Conservation (phyloP, 2,888 invertebrate genomes). For the Pristionchus arcanus region DNA sequence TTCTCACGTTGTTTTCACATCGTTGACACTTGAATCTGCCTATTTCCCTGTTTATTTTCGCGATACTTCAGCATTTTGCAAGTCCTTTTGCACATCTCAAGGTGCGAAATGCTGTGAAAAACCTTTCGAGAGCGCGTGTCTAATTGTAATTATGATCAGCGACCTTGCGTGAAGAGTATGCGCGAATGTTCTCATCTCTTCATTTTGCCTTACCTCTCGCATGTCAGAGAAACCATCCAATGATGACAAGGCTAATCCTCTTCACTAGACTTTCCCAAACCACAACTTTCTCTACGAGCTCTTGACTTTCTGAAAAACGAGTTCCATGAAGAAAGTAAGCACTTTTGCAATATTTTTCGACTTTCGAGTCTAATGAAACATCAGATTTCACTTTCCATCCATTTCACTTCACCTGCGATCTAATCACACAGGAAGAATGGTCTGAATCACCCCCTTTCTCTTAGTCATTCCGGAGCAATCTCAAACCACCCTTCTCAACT, state of each 20-base stretch:
- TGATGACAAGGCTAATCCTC: background rate
- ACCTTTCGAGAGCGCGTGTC: background rate
- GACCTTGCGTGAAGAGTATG: background rate
- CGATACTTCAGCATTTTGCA: background rate
- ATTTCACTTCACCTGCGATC: background rate
- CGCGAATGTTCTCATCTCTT: no score
- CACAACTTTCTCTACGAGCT: background rate
- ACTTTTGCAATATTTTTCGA: no score
- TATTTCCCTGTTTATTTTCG: no score
- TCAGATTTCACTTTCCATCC: no score
- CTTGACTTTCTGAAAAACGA: no score
- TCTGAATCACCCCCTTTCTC: background rate
- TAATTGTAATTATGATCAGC: background rate
- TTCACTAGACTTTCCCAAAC: background rate
- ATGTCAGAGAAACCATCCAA: no score
- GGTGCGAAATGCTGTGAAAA: background rate
- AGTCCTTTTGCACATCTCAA: background rate
- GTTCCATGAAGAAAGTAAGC: no score
- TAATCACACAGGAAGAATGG: conserved; percentile 15
- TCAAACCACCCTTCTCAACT: background rate
- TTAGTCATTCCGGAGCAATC: conserved; percentile 11
- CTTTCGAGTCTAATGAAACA: no score
- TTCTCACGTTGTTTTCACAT: background rate
- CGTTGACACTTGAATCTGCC: background rate
- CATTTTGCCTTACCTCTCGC: no score